Evolutionary conservation across 2,113 vertebrate genomes (phyloP).

Genomic region (Pungitius pungitius): DNA sequence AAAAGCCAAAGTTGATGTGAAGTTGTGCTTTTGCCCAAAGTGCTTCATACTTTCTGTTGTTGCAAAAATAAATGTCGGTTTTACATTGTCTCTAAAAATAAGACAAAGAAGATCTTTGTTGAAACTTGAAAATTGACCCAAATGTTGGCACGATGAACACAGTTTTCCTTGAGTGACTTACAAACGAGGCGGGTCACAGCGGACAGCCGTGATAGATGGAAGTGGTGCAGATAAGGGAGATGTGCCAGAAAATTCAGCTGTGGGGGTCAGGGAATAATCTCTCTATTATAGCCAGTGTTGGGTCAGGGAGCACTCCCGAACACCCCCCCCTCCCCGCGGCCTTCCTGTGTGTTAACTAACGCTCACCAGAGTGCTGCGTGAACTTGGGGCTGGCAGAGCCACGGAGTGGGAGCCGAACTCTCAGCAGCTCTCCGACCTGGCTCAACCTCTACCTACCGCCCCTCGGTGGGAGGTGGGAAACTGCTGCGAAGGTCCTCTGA

Average conservation of each 20-base stretch:
- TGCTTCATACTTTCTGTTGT: constrained; percentile 52
- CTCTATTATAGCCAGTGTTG: constrained; percentile 75
- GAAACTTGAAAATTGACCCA: constrained; percentile 69
- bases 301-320: constrained; percentile 70
- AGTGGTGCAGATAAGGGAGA: constrained; percentile 71
- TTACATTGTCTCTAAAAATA: too few species aligned
- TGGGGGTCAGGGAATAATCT: constrained; percentile 80
- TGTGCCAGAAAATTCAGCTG: constrained; percentile 73
- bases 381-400: constrained; percentile 61
- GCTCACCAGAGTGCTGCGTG: constrained; percentile 71
- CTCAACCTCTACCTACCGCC: constrained; percentile 56
- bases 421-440: constrained; percentile 63
- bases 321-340: constrained; percentile 41
- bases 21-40: constrained; percentile 54
- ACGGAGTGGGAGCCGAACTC: constrained; percentile 58
- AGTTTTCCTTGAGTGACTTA: constrained; percentile 54
- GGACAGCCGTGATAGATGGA: constrained; percentile 73
- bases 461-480: constrained; percentile 29
- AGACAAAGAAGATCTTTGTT: too few species aligned
- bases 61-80: too few species aligned
- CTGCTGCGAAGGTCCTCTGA: constrained; percentile 40
- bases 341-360: constrained; percentile 81
- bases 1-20: constrained; percentile 46
- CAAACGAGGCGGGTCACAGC: constrained; percentile 69
- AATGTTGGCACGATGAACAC: constrained; percentile 54